These are phyloP conservation scores for Acinonyx jubatus DNA, from an alignment of 2,113 vertebrate genomes.

Conservation along the genomic window DNA sequence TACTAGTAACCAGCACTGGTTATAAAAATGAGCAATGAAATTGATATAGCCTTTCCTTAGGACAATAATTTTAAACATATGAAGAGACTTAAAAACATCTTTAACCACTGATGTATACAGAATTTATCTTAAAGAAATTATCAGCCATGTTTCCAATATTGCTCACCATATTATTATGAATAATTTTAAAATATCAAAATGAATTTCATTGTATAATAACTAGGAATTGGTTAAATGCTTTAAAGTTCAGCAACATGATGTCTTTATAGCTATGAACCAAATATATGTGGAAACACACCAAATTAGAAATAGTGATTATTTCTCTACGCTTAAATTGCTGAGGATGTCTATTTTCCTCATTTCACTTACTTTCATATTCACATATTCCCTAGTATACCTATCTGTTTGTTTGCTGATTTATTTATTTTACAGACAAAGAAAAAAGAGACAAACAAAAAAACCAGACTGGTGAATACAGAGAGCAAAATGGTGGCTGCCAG, in stretches of 20 bases:
- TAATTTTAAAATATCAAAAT: neutral
- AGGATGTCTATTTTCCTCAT: neutral
- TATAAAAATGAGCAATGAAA: neutral
- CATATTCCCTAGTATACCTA: neutral
- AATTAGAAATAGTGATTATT: neutral
- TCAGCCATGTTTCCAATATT: neutral
- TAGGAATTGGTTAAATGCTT: neutral
- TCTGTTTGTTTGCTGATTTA: neutral
- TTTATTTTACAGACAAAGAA: neutral
- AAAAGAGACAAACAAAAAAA: neutral
- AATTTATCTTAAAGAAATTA: neutral
- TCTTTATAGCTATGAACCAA: neutral
- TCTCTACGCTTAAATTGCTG: neutral
- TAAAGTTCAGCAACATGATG: neutral
- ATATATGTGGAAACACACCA: neutral
- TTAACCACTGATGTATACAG: neutral
- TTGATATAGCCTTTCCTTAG: neutral
- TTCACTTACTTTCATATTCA: neutral
- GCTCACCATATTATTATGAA: neutral
- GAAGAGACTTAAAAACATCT: neutral
- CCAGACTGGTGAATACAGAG: neutral
- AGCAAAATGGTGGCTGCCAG: neutral
- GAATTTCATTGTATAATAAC: neutral
- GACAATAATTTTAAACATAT: neutral
- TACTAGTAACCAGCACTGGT: neutral